These are phyloP conservation scores for Heliconius charithonia DNA, from an alignment of 2,888 invertebrate genomes.

Conservation along the genomic window DNA sequence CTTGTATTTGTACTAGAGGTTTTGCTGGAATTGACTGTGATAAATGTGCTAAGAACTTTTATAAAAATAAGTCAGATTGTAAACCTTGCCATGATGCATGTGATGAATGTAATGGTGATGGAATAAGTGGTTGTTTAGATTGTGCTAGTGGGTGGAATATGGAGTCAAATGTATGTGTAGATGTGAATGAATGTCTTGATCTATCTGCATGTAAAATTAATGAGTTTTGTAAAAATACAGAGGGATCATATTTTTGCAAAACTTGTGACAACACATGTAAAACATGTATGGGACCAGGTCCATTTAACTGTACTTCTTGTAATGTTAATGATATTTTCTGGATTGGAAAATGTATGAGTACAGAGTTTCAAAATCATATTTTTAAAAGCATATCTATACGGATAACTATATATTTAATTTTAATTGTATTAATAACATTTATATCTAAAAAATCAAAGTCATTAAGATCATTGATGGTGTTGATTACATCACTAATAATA, in stretches of 20 bases:
- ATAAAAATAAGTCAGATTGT: constrained; percentile 87
- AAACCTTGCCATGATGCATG: constrained; percentile 91
- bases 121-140: constrained; percentile 83
- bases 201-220: constrained; percentile 81
- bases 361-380: constrained; percentile 56
- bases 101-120: constrained; percentile 88
- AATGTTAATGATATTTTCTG: constrained; percentile 67
- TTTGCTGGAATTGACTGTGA: constrained; percentile 91
- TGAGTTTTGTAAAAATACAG: constrained; percentile 94
- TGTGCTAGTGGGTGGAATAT: constrained; percentile 89
- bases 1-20: constrained; percentile 92
- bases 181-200: constrained; percentile 91
- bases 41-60: constrained; percentile 88
- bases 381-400: constrained; percentile 57
- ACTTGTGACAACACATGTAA: constrained; percentile 92
- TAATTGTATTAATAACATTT: constrained; percentile 60
- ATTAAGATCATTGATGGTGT: constrained; percentile 58
- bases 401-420: constrained; percentile 58
- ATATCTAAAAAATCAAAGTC: constrained; percentile 56
- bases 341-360: constrained; percentile 67
- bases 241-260: constrained; percentile 91
- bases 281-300: constrained; percentile 92
- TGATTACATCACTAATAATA: constrained; percentile 60
- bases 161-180: constrained; percentile 88
- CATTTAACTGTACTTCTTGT: constrained; percentile 93